phyloP scores from a whole-genome alignment of 2,797 vertebrate genomes.

The Sebastes elongatus region DNA sequence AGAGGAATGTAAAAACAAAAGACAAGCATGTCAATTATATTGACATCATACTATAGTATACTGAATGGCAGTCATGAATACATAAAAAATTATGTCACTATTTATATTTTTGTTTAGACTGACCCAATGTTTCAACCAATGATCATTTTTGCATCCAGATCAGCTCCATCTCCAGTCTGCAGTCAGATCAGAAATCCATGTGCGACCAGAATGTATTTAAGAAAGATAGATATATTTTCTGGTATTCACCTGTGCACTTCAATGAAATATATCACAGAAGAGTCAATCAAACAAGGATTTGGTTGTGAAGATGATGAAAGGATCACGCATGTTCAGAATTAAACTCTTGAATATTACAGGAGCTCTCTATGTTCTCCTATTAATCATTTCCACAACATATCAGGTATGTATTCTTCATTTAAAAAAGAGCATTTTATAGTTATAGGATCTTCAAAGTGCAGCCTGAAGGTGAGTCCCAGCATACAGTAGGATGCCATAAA shows the following conservation, averaged over 20 bases:
- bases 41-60: too few relatives aligned
- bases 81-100: background rate
- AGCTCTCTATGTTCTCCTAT: background rate
- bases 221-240: too few relatives aligned
- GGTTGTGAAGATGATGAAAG: background rate
- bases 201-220: background rate
- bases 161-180: background rate
- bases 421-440: background rate
- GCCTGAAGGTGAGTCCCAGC: background rate
- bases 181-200: background rate
- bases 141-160: background rate
- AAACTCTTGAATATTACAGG: background rate
- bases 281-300: background rate
- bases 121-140: background rate
- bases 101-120: background rate
- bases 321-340: background rate
- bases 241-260: background rate
- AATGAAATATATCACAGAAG: background rate
- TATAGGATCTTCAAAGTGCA: background rate
- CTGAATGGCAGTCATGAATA: too few relatives aligned
- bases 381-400: background rate
- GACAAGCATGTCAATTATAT: background rate
- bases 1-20: background rate
- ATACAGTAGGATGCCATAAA: slow-evolving; percentile 35
- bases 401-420: background rate